Percentiles rank a stretch among this genome's conserved stretches.
phyloP scores from a whole-genome alignment of 2,888 invertebrate species.

The Rotaria sp. region DNA sequence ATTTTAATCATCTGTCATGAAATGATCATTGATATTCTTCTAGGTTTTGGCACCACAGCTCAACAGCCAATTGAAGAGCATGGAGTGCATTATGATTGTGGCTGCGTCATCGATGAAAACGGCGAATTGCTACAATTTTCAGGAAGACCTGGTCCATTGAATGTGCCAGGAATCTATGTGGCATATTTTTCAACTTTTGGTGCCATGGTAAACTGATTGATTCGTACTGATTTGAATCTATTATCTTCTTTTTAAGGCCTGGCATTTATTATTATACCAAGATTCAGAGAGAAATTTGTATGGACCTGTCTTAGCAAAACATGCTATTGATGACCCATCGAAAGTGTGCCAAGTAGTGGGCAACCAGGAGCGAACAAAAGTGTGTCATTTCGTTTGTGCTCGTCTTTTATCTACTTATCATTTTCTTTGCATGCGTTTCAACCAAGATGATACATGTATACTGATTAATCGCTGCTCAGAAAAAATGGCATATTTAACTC shows the following conservation, averaged over 20 bases:
- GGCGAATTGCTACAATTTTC: background rate
- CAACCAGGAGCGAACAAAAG: background rate
- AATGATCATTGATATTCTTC: background rate
- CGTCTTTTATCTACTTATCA: background rate
- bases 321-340: background rate
- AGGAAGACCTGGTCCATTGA: background rate
- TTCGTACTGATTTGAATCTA: too few relatives aligned
- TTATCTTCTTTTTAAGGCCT: background rate
- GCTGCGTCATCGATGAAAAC: background rate
- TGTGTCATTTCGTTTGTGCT: background rate
- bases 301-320: background rate
- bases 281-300: background rate
- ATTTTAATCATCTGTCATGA: too few relatives aligned
- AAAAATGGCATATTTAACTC: background rate
- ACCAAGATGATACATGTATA: background rate
- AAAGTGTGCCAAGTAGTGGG: background rate
- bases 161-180: background rate
- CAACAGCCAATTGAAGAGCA: background rate
- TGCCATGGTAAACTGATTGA: background rate
- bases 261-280: background rate
- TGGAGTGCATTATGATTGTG: constrained; percentile 12
- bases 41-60: background rate
- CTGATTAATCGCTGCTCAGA: background rate
- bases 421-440: background rate
- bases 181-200: background rate